These are phyloP conservation scores for Chorisops tibialis DNA, from an alignment of 2,888 invertebrate species.

Conservation along the genomic window DNA sequence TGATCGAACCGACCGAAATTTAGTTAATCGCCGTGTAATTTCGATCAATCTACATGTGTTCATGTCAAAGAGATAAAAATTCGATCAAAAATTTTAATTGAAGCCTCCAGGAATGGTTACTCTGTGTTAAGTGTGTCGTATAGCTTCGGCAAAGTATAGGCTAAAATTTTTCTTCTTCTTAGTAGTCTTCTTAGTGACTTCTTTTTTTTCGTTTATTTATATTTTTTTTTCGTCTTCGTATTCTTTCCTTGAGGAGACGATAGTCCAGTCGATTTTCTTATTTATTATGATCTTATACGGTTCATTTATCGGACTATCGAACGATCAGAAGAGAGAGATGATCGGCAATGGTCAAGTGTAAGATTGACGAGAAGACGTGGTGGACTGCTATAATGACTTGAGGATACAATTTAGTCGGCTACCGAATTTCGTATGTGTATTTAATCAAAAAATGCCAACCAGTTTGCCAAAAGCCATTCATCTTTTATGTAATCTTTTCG, in stretches of 20 bases:
- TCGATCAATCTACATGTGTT: constrained; percentile 31
- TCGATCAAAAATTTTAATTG: constrained; percentile 55
- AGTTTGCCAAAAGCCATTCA: constrained; percentile 13
- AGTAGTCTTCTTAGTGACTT: background rate
- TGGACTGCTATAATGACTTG: constrained; percentile 19
- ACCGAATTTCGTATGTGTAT: constrained; percentile 31
- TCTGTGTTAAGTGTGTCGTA: constrained; percentile 9
- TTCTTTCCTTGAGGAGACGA: background rate
- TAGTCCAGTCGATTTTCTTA: background rate
- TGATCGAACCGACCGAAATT: background rate
- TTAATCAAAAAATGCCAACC: constrained; percentile 30
- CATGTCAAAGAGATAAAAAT: constrained; percentile 45
- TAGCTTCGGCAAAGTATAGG: too few species aligned
- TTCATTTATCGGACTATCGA: background rate
- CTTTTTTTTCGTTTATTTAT: background rate
- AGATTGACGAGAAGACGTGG: background rate
- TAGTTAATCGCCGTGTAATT: constrained; percentile 14
- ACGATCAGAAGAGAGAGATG: background rate
- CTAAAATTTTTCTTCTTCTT: background rate
- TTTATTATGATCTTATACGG: background rate
- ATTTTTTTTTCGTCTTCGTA: background rate
- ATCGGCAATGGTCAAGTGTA: constrained; percentile 1
- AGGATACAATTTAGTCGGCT: constrained; percentile 30
- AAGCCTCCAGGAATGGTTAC: constrained; percentile 51
- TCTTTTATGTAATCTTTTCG: background rate